Conservation (phyloP, 1,140 invertebrate genomes). For the Trachymyrmex cornetzi region DNA sequence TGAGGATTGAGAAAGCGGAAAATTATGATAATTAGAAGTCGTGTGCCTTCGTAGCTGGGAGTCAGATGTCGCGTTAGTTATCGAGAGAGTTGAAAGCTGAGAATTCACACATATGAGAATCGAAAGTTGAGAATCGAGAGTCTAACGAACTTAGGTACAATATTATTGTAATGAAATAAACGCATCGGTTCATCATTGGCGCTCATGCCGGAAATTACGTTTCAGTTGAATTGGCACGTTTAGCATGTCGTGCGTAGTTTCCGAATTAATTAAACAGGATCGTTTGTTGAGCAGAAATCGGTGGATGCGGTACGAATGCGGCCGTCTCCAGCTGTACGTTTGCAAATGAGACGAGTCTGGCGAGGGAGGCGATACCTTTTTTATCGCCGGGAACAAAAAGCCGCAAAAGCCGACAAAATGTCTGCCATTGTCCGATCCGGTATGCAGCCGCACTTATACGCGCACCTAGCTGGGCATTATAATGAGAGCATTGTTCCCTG, state of each 20-base stretch:
- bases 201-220: slow-evolving; percentile 40
- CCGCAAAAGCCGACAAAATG: slow-evolving; percentile 74
- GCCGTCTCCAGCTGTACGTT: not conserved
- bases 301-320: not conserved
- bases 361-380: slow-evolving; percentile 71
- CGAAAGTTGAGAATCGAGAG: slow-evolving; percentile 2
- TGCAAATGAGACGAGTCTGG: slow-evolving; percentile 54
- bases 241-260: not conserved
- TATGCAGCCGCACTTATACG: slow-evolving; percentile 69
- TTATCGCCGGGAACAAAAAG: slow-evolving; percentile 76
- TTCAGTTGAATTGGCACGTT: not conserved
- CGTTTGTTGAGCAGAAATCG: not conserved
- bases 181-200: not conserved
- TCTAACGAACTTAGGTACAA: not conserved
- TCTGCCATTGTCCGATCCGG: slow-evolving; percentile 74
- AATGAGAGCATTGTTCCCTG: slow-evolving; percentile 86
- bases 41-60: not conserved
- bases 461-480: slow-evolving; percentile 79
- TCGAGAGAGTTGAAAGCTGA: slow-evolving; percentile 7
- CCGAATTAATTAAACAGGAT: slow-evolving; percentile 53
- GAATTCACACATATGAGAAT: not conserved
- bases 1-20: not conserved
- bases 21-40: not conserved
- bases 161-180: slow-evolving; percentile 34
- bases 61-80: not conserved